Conservation (phyloP, 2,888 invertebrate genomes). For the Thera britannica region DNA sequence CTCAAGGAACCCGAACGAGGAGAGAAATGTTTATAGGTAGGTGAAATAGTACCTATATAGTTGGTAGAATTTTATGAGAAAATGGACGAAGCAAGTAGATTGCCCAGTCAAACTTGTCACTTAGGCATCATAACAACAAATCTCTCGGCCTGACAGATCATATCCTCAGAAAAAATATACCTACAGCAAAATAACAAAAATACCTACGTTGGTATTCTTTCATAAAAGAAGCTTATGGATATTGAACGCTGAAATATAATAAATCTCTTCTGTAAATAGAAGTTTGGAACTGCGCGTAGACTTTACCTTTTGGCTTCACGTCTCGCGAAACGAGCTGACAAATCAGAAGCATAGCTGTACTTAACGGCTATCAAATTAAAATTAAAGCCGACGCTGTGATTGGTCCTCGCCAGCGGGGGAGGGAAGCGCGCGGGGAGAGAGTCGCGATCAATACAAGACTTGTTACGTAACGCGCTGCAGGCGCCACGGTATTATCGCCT, state of each 20-base stretch:
- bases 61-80: no score
- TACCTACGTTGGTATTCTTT: not conserved
- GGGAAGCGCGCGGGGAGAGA: slow-evolving; percentile 45
- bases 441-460: slow-evolving; percentile 73
- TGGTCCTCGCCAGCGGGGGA: slow-evolving; percentile 58
- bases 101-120: no score
- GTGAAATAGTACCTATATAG: no score
- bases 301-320: slow-evolving; percentile 52
- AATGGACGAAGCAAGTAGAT: no score
- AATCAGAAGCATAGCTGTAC: slow-evolving; percentile 64
- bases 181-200: no score
- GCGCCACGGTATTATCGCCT: slow-evolving; percentile 46
- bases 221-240: not conserved
- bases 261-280: slow-evolving; percentile 11
- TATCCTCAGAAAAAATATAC: no score
- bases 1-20: not conserved
- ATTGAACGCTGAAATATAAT: not conserved
- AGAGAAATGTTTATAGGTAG: no score
- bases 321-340: slow-evolving; percentile 64
- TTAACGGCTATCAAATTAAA: slow-evolving; percentile 77
- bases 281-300: slow-evolving; percentile 1
- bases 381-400: slow-evolving; percentile 70
- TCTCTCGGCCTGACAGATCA: no score
- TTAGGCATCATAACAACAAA: no score
- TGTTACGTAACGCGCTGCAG: slow-evolving; percentile 67